phyloP scores from a whole-genome alignment of 2,113 vertebrate species.

The Corythornis cristatus region DNA sequence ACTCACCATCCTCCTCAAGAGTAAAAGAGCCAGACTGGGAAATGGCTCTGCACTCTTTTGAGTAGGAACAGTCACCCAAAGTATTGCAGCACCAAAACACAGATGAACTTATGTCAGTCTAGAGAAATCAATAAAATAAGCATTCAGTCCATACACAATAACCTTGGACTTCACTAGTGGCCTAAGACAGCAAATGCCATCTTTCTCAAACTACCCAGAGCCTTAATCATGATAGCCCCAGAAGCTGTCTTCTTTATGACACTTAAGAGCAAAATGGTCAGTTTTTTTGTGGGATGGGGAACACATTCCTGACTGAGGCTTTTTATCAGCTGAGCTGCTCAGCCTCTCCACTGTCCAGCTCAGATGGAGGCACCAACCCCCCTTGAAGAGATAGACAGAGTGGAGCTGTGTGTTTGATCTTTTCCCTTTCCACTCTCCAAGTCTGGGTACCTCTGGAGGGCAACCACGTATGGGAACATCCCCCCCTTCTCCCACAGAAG shows the following conservation, averaged over 20 bases:
- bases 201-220: neutral
- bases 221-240: neutral
- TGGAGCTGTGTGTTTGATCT: neutral
- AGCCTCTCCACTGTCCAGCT: neutral
- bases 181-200: neutral
- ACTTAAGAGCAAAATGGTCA: neutral
- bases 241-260: neutral
- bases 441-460: neutral
- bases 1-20: accelerated
- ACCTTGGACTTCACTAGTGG: neutral
- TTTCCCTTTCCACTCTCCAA: neutral
- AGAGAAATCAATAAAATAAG: neutral
- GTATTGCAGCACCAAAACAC: neutral
- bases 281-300: neutral
- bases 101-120: neutral
- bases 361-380: neutral
- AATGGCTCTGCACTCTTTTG: neutral
- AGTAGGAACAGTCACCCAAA: neutral
- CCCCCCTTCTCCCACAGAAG: neutral
- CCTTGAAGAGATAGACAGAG: neutral
- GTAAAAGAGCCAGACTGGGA: neutral
- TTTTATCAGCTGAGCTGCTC: neutral
- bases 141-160: neutral
- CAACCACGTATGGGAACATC: neutral
- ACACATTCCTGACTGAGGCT: neutral